phyloP scores from a whole-genome alignment of 2,113 vertebrate species.

The Hippocampus comes region DNA sequence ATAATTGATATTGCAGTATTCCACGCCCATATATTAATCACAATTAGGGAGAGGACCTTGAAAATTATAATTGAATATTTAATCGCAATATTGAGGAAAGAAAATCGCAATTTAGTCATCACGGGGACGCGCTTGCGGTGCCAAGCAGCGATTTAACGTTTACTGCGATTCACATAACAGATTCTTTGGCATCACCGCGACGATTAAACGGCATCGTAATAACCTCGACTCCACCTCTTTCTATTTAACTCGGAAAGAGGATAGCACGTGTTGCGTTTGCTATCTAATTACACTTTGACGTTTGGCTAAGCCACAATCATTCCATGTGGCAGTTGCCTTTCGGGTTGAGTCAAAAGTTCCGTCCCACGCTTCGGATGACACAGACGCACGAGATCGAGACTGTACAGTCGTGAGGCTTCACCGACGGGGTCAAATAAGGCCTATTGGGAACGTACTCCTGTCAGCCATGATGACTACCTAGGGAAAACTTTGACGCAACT shows the following conservation, averaged over 20 bases:
- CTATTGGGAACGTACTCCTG: not conserved
- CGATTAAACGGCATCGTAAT: not conserved
- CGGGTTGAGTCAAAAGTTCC: not conserved
- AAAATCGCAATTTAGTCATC: no score
- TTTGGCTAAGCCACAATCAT: not conserved
- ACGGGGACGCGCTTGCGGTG: no score
- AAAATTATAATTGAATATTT: no score
- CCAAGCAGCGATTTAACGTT: not conserved
- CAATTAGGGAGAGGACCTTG: no score
- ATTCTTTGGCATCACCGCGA: not conserved
- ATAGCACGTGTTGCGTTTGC: conserved; percentile 6
- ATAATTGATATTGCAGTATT: no score
- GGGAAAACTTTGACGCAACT: not conserved
- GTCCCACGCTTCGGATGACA: not conserved
- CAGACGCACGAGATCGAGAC: not conserved
- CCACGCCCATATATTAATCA: no score
- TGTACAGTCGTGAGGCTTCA: not conserved
- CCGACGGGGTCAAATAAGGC: not conserved
- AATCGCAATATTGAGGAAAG: no score
- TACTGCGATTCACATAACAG: not conserved
- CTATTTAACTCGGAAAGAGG: not conserved
- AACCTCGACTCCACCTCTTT: not conserved
- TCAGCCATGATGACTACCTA: conserved; percentile 28
- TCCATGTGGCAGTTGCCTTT: not conserved
- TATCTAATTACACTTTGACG: not conserved